phyloP scores from a whole-genome alignment of 2,888 invertebrate genomes.

The Netelia virgata region DNA sequence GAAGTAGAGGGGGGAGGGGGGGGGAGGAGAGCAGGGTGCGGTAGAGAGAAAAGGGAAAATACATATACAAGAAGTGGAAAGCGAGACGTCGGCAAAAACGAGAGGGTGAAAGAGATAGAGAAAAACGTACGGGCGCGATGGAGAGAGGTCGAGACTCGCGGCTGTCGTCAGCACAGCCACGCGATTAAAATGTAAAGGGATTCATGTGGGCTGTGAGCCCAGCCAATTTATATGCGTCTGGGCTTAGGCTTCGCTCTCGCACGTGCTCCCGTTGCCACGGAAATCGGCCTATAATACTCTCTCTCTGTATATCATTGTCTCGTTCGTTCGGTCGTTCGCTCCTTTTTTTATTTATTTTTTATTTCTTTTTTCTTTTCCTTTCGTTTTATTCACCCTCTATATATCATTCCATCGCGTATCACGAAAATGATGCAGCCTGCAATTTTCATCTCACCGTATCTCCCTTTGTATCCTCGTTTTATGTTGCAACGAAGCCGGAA shows the following conservation, averaged over 20 bases:
- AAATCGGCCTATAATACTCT: constrained; percentile 69
- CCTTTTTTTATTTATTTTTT: constrained; percentile 17
- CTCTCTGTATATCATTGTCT: constrained; percentile 1
- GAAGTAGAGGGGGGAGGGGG: constrained; percentile 20
- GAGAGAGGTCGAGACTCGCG: constrained; percentile 52
- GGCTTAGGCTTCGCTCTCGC: constrained; percentile 67
- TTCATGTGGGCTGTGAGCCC: constrained; percentile 69
- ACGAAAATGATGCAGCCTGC: constrained; percentile 15
- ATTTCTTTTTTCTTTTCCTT: not conserved
- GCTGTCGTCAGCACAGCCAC: constrained; percentile 68
- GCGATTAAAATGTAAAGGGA: constrained; percentile 76
- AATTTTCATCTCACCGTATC: constrained; percentile 12
- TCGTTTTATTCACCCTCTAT: not conserved
- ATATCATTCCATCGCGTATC: no score
- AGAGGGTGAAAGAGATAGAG: constrained; percentile 39
- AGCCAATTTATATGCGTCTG: constrained; percentile 77
- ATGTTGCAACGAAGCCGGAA: no score
- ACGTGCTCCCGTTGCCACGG: constrained; percentile 57
- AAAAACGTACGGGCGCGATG: not conserved
- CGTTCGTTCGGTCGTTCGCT: constrained; percentile 9
- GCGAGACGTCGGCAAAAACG: constrained; percentile 53
- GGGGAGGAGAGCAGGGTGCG: constrained; percentile 1
- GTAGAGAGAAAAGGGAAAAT: not conserved
- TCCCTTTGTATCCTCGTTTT: not conserved
- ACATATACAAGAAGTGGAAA: constrained; percentile 41